Evolutionary conservation across 1,140 invertebrate species (phyloP).

Genomic region (Bacillus rossius): DNA sequence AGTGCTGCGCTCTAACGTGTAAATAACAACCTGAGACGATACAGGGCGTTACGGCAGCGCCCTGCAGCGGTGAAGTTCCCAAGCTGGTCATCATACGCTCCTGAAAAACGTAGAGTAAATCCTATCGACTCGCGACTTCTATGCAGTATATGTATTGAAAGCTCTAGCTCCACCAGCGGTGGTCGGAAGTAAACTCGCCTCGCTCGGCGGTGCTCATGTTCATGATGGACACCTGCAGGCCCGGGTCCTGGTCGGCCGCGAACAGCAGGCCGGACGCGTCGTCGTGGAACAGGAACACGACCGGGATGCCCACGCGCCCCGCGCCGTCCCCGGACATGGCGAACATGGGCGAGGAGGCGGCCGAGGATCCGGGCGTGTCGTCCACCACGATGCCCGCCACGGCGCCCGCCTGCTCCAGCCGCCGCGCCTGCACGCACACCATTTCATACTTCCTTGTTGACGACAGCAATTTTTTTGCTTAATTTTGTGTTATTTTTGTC

Average conservation of each 20-base stretch:
- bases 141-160: too few relatives aligned
- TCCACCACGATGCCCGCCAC: constrained; percentile 85
- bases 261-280: constrained; percentile 65
- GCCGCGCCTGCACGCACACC: constrained; percentile 52
- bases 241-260: constrained; percentile 45
- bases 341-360: constrained; percentile 74
- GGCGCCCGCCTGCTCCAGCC: constrained; percentile 78
- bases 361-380: constrained; percentile 68
- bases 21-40: too few relatives aligned
- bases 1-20: too few relatives aligned
- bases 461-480: too few relatives aligned
- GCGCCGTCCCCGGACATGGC: constrained; percentile 93
- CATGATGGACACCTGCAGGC: constrained; percentile 47
- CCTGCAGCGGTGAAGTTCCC: too few relatives aligned
- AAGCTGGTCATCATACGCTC: too few relatives aligned
- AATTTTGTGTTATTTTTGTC: too few relatives aligned
- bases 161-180: too few relatives aligned
- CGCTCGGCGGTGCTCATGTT: constrained; percentile 39
- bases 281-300: constrained; percentile 83
- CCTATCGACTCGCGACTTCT: too few relatives aligned
- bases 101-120: too few relatives aligned
- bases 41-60: too few relatives aligned
- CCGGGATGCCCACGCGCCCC: constrained; percentile 83
- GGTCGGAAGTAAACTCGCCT: neutral
- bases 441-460: too few relatives aligned